Conservation (phyloP, 2,113 vertebrate genomes). For the Micronycteris hirsuta region DNA sequence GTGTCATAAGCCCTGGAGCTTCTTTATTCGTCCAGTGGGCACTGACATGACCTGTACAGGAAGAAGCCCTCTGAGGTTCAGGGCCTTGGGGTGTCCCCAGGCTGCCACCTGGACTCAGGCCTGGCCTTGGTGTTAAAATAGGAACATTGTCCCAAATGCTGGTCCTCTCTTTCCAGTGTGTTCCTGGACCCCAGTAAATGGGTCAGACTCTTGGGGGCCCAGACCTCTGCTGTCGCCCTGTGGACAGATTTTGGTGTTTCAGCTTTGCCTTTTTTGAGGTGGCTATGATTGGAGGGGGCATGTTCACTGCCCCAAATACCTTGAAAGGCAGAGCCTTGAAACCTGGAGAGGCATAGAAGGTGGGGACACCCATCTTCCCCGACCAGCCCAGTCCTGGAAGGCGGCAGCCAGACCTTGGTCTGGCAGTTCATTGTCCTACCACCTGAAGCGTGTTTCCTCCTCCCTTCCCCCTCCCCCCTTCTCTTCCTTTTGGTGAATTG, state of each 20-base stretch:
- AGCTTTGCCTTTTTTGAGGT: neutral
- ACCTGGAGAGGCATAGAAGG: neutral
- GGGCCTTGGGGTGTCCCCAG: accelerated
- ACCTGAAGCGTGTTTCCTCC: accelerated
- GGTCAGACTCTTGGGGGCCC: accelerated
- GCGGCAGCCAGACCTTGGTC: accelerated
- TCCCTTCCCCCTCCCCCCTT: neutral
- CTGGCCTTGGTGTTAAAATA: neutral
- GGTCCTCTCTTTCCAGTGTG: neutral
- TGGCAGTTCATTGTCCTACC: accelerated
- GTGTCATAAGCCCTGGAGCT: neutral
- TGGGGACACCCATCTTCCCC: accelerated
- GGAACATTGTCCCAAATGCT: accelerated
- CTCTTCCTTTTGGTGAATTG: neutral
- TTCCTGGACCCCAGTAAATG: too few species aligned
- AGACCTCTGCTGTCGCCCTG: neutral
- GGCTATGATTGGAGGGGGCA: neutral
- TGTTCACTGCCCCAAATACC: accelerated
- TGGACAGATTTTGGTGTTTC: neutral
- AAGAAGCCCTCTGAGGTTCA: neutral
- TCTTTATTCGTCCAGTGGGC: neutral
- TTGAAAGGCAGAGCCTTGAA: accelerated
- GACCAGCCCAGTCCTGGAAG: accelerated
- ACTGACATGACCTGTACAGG: neutral
- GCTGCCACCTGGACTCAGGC: neutral